Evolutionary conservation across 2,888 invertebrate genomes (phyloP).

Genomic region (Aleiodes leptofemur): DNA sequence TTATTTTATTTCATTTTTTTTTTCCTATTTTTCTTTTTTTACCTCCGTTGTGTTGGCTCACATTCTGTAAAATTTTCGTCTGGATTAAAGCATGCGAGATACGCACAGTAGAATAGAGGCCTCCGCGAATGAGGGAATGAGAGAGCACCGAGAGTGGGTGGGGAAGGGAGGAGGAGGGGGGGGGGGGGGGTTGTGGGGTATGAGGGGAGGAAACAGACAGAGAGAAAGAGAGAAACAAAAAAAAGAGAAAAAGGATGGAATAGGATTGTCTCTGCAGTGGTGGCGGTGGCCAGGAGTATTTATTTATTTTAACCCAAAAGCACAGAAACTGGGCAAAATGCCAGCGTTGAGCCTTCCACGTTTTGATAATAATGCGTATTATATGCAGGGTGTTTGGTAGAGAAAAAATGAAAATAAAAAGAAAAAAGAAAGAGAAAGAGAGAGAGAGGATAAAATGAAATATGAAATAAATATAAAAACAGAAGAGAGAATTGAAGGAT

Average conservation of each 20-base stretch:
- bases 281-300: constrained; percentile 48
- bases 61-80: constrained; percentile 8
- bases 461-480: not conserved
- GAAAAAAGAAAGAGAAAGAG: not conserved
- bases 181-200: not conserved
- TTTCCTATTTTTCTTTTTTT: constrained; percentile 7
- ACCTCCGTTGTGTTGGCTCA: constrained; percentile 28
- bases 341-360: constrained; percentile 50
- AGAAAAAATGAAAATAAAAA: not conserved
- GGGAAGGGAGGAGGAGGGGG: not conserved
- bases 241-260: not conserved
- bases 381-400: constrained; percentile 17
- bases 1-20: constrained; percentile 46
- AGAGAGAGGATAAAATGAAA: not conserved
- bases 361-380: constrained; percentile 33
- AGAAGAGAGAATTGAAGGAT: not conserved
- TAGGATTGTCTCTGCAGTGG: constrained; percentile 41
- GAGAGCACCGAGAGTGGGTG: constrained; percentile 24
- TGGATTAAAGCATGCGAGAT: constrained; percentile 25
- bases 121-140: not conserved
- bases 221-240: not conserved
- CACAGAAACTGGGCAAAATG: constrained; percentile 49
- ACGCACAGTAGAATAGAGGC: constrained; percentile 28
- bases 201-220: not conserved
- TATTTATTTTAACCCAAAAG: constrained; percentile 45